phyloP scores from a whole-genome alignment of 1,140 invertebrate species.

The Diploscapter pachys region DNA sequence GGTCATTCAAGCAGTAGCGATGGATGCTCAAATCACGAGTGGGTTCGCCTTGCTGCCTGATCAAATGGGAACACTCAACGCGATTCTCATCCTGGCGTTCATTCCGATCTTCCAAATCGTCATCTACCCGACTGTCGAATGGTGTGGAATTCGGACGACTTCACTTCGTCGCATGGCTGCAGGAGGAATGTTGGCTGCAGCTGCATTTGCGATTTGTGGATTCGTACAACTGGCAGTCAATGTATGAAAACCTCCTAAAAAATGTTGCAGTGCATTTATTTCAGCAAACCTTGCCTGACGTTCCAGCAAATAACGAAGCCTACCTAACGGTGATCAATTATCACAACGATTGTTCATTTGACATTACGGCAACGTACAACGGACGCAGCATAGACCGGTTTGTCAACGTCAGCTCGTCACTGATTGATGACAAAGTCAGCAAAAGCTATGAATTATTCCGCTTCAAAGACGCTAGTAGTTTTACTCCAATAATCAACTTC shows the following conservation, averaged over 20 bases:
- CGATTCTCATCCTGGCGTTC: slow-evolving; percentile 50
- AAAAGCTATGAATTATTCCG: too few species aligned
- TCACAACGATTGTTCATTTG: slow-evolving; percentile 27
- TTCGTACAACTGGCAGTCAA: slow-evolving; percentile 77
- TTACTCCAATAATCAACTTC: too few species aligned
- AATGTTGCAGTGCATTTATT: neutral
- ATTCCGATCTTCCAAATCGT: slow-evolving; percentile 51
- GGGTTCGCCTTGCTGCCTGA: slow-evolving; percentile 71
- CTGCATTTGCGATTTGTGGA: slow-evolving; percentile 82
- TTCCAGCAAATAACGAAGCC: slow-evolving; percentile 65
- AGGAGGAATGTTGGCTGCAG: slow-evolving; percentile 77
- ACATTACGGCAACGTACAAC: slow-evolving; percentile 29
- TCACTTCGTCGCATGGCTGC: slow-evolving; percentile 74
- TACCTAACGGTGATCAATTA: slow-evolving; percentile 73
- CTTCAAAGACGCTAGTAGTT: too few species aligned
- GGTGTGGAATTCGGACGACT: slow-evolving; percentile 36
- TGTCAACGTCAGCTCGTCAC: neutral
- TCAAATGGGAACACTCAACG: slow-evolving; percentile 73
- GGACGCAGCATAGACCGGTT: too few species aligned
- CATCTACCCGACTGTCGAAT: slow-evolving; percentile 23
- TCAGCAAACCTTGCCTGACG: slow-evolving; percentile 66
- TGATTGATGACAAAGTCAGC: too few species aligned
- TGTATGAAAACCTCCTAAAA: slow-evolving; percentile 55
- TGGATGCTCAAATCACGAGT: slow-evolving; percentile 46
- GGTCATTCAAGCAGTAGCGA: slow-evolving; percentile 43